Percentiles rank a stretch among this genome's conserved stretches.
Conservation (phyloP, 53 echinoderm and acorn worm genomes). For the Henricia sp. region DNA sequence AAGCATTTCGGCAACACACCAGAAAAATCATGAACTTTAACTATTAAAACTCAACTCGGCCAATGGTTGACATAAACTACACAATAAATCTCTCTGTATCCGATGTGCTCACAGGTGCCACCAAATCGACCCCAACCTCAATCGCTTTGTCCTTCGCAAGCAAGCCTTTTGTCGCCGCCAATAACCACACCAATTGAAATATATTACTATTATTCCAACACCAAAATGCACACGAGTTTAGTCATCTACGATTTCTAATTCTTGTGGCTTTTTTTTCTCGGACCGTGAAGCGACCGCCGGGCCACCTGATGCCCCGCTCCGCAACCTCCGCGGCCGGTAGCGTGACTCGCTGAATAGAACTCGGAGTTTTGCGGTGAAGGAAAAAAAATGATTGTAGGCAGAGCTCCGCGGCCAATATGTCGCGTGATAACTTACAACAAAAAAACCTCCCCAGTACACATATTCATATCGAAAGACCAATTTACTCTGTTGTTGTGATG, state of each 20-base stretch:
- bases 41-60: no score
- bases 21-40: no score
- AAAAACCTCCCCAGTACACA: not conserved
- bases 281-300: conserved; percentile 8
- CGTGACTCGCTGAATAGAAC: conserved; percentile 51
- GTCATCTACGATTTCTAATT: conserved; percentile 64
- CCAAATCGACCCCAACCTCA: no score
- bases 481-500: conserved; percentile 24
- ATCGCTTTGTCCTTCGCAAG: conserved; percentile 25
- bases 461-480: conserved; percentile 46
- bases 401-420: conserved; percentile 52
- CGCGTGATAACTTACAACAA: not conserved
- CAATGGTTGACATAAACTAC: no score
- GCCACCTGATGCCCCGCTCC: conserved; percentile 59
- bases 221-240: conserved; percentile 47
- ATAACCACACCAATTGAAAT: conserved; percentile 45
- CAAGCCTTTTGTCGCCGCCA: conserved; percentile 39
- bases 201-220: conserved; percentile 60
- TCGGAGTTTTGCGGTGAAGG: conserved; percentile 16
- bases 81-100: no score
- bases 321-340: no score
- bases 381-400: conserved; percentile 14
- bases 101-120: no score
- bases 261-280: conserved; percentile 7
- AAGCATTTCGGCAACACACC: no score